Evolutionary conservation across 1,140 invertebrate species (phyloP).

Genomic region (Drosophila triauraria): DNA sequence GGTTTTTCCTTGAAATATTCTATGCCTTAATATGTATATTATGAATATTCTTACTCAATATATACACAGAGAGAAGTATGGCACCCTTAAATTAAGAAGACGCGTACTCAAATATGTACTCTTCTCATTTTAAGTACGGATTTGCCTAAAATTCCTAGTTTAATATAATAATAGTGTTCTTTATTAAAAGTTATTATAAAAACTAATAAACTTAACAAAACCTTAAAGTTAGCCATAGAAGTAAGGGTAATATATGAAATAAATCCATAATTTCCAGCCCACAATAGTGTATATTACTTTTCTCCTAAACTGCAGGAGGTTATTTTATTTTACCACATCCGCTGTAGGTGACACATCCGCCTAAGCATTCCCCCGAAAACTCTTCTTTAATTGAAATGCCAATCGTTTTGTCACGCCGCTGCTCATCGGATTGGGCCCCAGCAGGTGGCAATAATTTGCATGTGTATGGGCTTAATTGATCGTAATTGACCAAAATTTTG

Average conservation of each 20-base stretch:
- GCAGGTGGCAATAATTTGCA: conserved; percentile 49
- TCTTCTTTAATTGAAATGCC: conserved; percentile 47
- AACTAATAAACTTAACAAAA: not conserved
- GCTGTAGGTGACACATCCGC: conserved; percentile 9
- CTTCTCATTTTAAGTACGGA: too few relatives aligned
- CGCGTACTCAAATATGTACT: too few relatives aligned
- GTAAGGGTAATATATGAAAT: not conserved
- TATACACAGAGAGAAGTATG: too few relatives aligned
- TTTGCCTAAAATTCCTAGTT: too few relatives aligned
- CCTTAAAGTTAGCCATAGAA: not conserved
- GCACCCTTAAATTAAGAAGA: too few relatives aligned
- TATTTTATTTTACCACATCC: not conserved
- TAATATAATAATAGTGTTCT: too few relatives aligned
- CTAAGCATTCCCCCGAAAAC: not conserved
- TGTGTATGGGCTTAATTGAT: conserved; percentile 56
- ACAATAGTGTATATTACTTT: too few relatives aligned
- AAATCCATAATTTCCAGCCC: too few relatives aligned
- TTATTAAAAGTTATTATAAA: not conserved
- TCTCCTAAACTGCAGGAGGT: not conserved
- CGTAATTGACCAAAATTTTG: conserved; percentile 73
- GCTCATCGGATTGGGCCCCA: conserved; percentile 10
- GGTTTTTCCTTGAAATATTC: too few relatives aligned
- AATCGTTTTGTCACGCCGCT: conserved; percentile 32
- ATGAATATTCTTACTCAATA: not conserved
- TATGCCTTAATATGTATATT: too few relatives aligned